Evolutionary conservation across 2,888 invertebrate species (phyloP), one percentile per base, ranked within the genome.

Genomic region (Scelioninae gen. 1): DNA sequence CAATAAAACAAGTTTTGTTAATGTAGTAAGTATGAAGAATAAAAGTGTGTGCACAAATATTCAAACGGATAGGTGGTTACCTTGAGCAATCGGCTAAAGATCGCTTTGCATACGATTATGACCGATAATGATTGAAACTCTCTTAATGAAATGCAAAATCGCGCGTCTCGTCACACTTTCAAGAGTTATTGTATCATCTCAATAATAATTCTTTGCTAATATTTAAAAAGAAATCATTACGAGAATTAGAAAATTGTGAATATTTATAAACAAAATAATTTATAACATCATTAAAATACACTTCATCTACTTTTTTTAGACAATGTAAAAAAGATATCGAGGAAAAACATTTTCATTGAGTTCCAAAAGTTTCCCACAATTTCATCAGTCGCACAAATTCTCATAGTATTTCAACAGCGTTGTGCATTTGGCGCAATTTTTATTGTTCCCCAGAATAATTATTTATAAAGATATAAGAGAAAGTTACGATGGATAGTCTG

Each of bases 301-400:
- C n/a, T n/a, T n/a, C n/a, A n/a, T n/a, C n/a, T n/a, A n/a, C n/a
- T n/a, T n/a, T n/a, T n/a, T n/a, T n/a, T n/a, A n/a, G n/a, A n/a
- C n/a, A n/a, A n/a, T n/a, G n/a, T n/a, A n/a, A n/a, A n/a, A n/a
- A n/a, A n/a, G n/a, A n/a, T n/a, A n/a, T n/a, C 16, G 38, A 38
- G 23, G 53, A 55, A 68, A 56, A 55, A 32, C 23, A 16, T 16
- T 63, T 75, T 53, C 56, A 75, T 66, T 58, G 23, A 43, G 15
- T 10, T 47, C 76, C 76, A 60, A 76, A 76, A 60, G 32, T 66
- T 75, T 76, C 76, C 38, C 76, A 76, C 76, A 76, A 68, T 60
- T 76, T 76, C 76, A 60, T 65, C 65, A 60, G 23, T 10, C 34
- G 68, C 53, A 60, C 51, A 45, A 60, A 76, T 76, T 76, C 66